Evolutionary conservation across 1,140 invertebrate genomes (phyloP), one percentile per base, ranked within the genome.

Genomic region (Fopius arisanus): DNA sequence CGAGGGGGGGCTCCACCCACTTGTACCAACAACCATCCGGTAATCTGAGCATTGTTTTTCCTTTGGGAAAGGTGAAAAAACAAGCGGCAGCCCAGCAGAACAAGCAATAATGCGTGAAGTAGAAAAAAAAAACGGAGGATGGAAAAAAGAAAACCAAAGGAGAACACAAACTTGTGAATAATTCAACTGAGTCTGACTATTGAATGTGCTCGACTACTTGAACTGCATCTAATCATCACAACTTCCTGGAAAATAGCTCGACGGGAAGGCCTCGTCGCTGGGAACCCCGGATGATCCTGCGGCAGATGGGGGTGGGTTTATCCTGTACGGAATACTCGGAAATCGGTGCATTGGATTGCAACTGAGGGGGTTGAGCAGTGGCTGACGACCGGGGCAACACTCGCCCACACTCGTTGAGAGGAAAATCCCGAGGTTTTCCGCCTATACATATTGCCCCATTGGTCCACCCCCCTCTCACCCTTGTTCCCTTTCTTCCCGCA

Each of bases 311-410:
- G 41, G 40, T 2, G 41, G 62, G 2, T 43, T 23, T 72, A 19
- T 54, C 41, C 48, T 54, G 48, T 54, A 3, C 7, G 48, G 48
- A 4, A 26, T 54, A 54, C 48, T 26, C 70, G 70, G 29, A 72
- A 72, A 72, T 72, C 31, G 65, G 41, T 48, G 40, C 63, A 72
- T 72, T 29, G 63, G 21, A 67, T 72, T 66, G 48, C 7, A 21
- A 33, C 62, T 65, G 29, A n/a, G n/a, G 21, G 14, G 28, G 9
- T 59, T 48, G 28, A 67, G 66, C 65, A 41, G 23, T 10, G 3
- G 48, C 19, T 54, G 48, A 54, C 16, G 40, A 43, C 2, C 7
- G 48, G 2, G 48, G 16, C 16, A 21, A 54, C 10, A 54, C 48
- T 54, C 16, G 48, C 16, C 16, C 16, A 26, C 19, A 26, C 5